A percentile compares a stretch with the other conserved stretches of the same genome.
Evolutionary conservation across 2,113 vertebrate genomes (phyloP).

Genomic region (Solea solea): DNA sequence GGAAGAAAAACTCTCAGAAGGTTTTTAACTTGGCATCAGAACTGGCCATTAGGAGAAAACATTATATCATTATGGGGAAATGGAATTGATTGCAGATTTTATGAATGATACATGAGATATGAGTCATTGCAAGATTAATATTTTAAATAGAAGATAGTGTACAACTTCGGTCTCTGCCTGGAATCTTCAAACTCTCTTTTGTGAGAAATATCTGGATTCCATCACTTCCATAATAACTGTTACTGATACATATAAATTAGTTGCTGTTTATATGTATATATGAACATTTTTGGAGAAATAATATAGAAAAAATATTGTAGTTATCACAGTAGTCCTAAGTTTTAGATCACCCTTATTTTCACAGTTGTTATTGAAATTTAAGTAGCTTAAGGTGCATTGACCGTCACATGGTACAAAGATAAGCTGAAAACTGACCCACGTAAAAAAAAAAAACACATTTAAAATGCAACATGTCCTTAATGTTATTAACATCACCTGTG

Average conservation of each 20-base stretch:
- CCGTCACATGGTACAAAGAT: too few relatives aligned
- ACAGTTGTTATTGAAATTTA: too few relatives aligned
- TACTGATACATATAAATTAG: too few relatives aligned
- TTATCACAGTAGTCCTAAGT: too few relatives aligned
- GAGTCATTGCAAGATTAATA: constrained; percentile 36
- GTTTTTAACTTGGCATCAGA: not conserved
- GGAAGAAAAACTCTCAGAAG: not conserved
- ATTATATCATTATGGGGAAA: constrained; percentile 22
- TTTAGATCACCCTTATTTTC: too few relatives aligned
- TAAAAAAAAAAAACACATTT: too few relatives aligned
- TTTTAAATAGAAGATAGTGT: constrained; percentile 5
- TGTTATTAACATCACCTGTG: too few relatives aligned
- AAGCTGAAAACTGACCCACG: too few relatives aligned
- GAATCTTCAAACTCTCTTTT: not conserved
- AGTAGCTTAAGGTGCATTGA: too few relatives aligned
- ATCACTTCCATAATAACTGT: not conserved
- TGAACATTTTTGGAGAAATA: too few relatives aligned
- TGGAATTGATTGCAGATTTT: constrained; percentile 37
- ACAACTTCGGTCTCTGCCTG: constrained; percentile 13
- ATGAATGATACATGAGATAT: constrained; percentile 57
- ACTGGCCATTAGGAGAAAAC: constrained; percentile 26
- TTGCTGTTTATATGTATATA: not conserved
- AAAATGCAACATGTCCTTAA: too few relatives aligned
- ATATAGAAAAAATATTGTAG: too few relatives aligned
- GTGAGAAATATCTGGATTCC: not conserved